Base-by-base conservation (phyloP, 2,888 invertebrate species). In the Lepidocyrtinus sp. region DNA sequence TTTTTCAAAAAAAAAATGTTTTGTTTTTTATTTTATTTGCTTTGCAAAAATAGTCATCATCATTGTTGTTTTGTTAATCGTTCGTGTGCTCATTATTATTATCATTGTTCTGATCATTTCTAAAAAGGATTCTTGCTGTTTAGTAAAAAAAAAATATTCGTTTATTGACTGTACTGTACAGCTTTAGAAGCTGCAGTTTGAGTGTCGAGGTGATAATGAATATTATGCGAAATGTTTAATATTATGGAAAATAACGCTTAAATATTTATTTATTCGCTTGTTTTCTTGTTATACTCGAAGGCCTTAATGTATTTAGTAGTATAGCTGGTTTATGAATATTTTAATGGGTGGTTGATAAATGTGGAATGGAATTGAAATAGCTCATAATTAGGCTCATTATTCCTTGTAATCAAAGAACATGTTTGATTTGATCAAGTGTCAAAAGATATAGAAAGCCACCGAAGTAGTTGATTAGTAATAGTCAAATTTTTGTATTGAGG, bases 51-150 rank as follows among this genome's bases (percentile, higher is more conserved):
- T 12, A 45, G 63, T 63, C 63, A 19, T 25, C 25, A 25, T 63
- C 63, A 21, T 63, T 63, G 26, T 63, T 63, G 26, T 63, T 63
- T 63, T 65, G 59, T 21, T 65, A 65, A 65, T 65, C 65, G 45
- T 36, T 65, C 65, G 65, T 65, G 65, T 65, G 65, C 65, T 65
- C 59, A 59, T 59, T 65, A 65, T 65, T 65, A 65, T 36, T 65
- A 65, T 65, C 65, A 36, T 9, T 65, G 26, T 65, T 27, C 17
- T 22, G n/a, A 65, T 65, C 65, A 22, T 19, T 36, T 25, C 22
- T 21, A 59, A 55, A 55, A n/a, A 2, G 59, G 59, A 59, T 59
- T 7, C 59, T 59, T 7, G 55, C 55, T 36, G 36, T 36, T 36
- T 36, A 55, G 55, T 12, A 17, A 2, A n/a, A 55, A 55, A 3